phyloP scores from a whole-genome alignment of 2,888 invertebrate species.

The Drosophila subsilvestris region DNA sequence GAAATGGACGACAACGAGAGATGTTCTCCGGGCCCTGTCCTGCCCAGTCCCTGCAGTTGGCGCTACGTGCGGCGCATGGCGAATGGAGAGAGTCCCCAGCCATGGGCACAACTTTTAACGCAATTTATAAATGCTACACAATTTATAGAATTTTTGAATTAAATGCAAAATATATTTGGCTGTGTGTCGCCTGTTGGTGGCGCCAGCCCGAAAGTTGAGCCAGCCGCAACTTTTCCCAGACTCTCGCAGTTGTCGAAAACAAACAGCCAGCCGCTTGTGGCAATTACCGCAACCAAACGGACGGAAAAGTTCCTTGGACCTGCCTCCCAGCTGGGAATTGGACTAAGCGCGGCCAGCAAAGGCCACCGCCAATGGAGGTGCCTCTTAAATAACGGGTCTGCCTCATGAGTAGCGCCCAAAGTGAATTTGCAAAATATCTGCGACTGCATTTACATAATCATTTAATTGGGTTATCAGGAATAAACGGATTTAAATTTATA shows the following conservation, averaged over 20 bases:
- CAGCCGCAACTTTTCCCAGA: slow-evolving; percentile 35
- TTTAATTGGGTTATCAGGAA: slow-evolving; percentile 49
- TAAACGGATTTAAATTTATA: slow-evolving; percentile 46
- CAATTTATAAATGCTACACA: slow-evolving; percentile 73
- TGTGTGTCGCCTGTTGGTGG: slow-evolving; percentile 15
- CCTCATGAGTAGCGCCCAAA: not conserved
- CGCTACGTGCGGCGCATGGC: slow-evolving; percentile 67
- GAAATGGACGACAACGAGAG: slow-evolving; percentile 61
- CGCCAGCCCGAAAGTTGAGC: slow-evolving; percentile 62
- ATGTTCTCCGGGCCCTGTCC: slow-evolving; percentile 39
- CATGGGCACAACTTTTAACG: slow-evolving; percentile 71
- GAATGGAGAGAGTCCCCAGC: slow-evolving; percentile 53
- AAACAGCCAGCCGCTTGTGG: slow-evolving; percentile 64
- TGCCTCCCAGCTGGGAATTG: slow-evolving; percentile 15
- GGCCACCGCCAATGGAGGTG: not conserved
- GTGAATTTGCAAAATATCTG: slow-evolving; percentile 38
- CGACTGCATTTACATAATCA: slow-evolving; percentile 34
- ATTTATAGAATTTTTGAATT: slow-evolving; percentile 77
- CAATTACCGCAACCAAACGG: slow-evolving; percentile 62
- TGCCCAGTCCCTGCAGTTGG: slow-evolving; percentile 21
- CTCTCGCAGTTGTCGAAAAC: slow-evolving; percentile 39
- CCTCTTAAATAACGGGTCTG: slow-evolving; percentile 13
- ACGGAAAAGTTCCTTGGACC: slow-evolving; percentile 50
- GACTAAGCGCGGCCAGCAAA: not conserved
- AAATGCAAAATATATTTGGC: slow-evolving; percentile 56